These are phyloP conservation scores for Neodon shergylaensis DNA, from an alignment of 2,113 vertebrate species.

Conservation along the genomic window DNA sequence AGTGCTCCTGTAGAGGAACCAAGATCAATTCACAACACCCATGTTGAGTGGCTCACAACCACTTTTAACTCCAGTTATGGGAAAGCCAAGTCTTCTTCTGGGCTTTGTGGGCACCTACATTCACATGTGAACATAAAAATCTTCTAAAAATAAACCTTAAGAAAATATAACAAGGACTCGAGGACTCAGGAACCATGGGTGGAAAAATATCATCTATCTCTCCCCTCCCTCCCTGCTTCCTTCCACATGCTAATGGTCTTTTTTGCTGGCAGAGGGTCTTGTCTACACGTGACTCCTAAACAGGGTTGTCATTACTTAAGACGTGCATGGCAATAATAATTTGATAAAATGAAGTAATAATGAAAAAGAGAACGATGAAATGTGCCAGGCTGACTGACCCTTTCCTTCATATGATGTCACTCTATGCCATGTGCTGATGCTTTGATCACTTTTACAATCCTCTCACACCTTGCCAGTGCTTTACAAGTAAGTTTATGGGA, in stretches of 20 bases:
- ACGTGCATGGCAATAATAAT: not conserved
- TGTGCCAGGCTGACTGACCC: not conserved
- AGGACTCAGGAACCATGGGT: not conserved
- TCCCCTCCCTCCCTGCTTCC: not conserved
- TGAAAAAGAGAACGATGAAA: not conserved
- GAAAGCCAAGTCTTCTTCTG: not conserved
- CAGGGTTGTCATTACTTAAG: not conserved
- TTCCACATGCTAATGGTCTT: not conserved
- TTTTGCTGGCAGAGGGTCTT: not conserved
- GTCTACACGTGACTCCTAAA: not conserved
- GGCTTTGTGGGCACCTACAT: not conserved
- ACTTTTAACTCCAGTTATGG: not conserved
- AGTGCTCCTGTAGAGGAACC: not conserved
- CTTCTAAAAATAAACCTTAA: not conserved
- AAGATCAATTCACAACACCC: not conserved
- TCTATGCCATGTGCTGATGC: too few relatives aligned
- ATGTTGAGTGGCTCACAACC: not conserved
- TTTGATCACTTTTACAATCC: not conserved
- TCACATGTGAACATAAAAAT: not conserved
- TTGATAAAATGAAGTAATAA: not conserved
- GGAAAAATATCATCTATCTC: not conserved
- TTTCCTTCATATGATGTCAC: not conserved
- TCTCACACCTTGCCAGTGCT: not conserved
- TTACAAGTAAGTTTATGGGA: not conserved
- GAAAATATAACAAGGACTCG: not conserved